These are phyloP conservation scores for Nyctibius bracteatus DNA, from an alignment of 2,113 vertebrate genomes.

Conservation along the genomic window DNA sequence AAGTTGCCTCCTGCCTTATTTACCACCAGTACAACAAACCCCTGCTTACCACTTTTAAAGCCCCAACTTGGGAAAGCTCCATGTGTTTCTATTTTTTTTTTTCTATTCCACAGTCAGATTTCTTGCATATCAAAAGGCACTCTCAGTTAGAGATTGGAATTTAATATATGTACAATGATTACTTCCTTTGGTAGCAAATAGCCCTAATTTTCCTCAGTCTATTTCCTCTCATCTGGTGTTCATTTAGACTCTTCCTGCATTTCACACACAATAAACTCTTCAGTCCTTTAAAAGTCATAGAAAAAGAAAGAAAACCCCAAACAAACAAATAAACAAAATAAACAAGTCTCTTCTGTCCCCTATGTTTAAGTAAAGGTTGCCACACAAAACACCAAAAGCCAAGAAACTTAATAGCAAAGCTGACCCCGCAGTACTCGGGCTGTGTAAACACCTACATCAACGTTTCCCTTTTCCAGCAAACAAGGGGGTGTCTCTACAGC, in stretches of 20 bases:
- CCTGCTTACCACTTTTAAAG: background rate
- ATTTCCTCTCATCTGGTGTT: slow-evolving; percentile 63
- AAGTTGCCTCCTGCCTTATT: background rate
- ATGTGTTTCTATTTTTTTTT: background rate
- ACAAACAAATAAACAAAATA: background rate
- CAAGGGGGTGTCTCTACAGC: background rate
- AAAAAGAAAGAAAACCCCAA: slow-evolving; percentile 26
- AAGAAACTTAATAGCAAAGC: background rate
- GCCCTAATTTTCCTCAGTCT: slow-evolving; percentile 59
- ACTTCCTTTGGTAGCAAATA: slow-evolving; percentile 63
- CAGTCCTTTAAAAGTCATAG: background rate
- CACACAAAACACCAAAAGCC: background rate
- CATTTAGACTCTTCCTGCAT: slow-evolving; percentile 59
- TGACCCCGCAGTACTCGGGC: background rate
- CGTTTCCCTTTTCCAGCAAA: background rate
- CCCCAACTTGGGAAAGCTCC: background rate
- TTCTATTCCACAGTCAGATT: background rate
- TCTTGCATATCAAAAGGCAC: slow-evolving; percentile 1
- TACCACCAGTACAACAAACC: background rate
- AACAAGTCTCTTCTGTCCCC: background rate
- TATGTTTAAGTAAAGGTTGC: background rate
- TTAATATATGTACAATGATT: slow-evolving; percentile 46
- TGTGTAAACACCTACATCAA: background rate
- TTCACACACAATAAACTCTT: slow-evolving; percentile 47
- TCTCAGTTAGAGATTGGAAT: slow-evolving; percentile 35